phyloP scores from a whole-genome alignment of 2,113 vertebrate species.

The Panthera leo region DNA sequence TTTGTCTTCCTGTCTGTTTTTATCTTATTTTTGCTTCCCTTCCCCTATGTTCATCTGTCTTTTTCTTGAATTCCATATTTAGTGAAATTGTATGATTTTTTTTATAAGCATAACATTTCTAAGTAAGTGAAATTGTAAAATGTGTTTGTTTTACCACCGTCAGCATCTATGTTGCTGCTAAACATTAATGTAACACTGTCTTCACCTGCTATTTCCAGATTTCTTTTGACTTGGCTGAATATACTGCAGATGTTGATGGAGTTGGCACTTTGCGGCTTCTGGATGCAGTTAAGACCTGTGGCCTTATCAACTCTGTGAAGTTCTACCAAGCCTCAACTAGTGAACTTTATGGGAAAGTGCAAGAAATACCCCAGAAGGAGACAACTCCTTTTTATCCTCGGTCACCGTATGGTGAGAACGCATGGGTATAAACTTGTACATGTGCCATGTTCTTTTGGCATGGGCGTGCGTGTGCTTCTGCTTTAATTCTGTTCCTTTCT shows the following conservation, averaged over 20 bases:
- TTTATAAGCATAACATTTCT: neutral
- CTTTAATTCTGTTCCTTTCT: constrained; percentile 77
- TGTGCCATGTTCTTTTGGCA: neutral
- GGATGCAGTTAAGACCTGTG: constrained; percentile 97
- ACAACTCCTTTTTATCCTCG: constrained; percentile 99
- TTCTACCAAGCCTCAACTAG: constrained; percentile 99
- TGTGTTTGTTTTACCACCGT: neutral
- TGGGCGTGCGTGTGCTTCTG: constrained; percentile 37
- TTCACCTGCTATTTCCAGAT: constrained; percentile 85
- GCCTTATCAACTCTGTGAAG: constrained; percentile 92
- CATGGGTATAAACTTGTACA: fast-evolving
- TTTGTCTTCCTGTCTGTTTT: too few species aligned
- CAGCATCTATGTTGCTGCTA: neutral
- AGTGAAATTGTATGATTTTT: neutral
- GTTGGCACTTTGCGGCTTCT: constrained; percentile 95
- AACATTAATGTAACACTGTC: neutral
- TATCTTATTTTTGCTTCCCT: too few species aligned
- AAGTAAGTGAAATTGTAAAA: neutral
- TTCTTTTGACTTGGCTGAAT: constrained; percentile 98
- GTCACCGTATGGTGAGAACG: constrained; percentile 94
- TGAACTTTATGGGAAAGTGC: constrained; percentile 98
- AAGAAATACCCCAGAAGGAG: constrained; percentile 98
- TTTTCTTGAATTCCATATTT: too few species aligned
- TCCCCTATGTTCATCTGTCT: too few species aligned
- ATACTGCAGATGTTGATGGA: constrained; percentile 97